phyloP scores from a whole-genome alignment of 2,888 invertebrate genomes.

The Leptopilina myrica region DNA sequence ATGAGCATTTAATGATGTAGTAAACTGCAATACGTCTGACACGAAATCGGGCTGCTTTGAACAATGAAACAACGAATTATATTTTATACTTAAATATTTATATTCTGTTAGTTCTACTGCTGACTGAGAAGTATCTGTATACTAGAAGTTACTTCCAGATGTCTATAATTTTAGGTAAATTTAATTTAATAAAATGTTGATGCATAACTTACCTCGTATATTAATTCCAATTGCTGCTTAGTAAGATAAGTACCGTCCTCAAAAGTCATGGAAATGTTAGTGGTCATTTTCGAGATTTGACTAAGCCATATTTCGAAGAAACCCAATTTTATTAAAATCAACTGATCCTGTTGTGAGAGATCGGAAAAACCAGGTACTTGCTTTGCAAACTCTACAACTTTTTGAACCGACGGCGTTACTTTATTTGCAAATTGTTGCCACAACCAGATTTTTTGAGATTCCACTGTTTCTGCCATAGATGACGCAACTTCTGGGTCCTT shows the following conservation, averaged over 20 bases:
- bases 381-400: constrained; percentile 97
- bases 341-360: constrained; percentile 96
- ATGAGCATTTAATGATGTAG: constrained; percentile 85
- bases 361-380: constrained; percentile 94
- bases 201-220: constrained; percentile 85
- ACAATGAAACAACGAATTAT: constrained; percentile 35
- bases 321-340: constrained; percentile 96
- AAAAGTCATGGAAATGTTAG: constrained; percentile 88
- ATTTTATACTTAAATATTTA: neutral
- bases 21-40: constrained; percentile 88
- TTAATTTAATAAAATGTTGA: too few species aligned
- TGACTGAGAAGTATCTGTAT: too few species aligned
- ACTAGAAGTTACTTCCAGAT: too few species aligned
- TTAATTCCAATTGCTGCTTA: constrained; percentile 88
- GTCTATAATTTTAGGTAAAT: too few species aligned
- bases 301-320: constrained; percentile 98
- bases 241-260: constrained; percentile 93
- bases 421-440: constrained; percentile 93
- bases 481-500: constrained; percentile 79
- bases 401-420: constrained; percentile 93
- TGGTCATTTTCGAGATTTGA: constrained; percentile 89
- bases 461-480: constrained; percentile 82
- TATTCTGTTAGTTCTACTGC: too few species aligned
- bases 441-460: constrained; percentile 87
- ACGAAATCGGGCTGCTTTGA: constrained; percentile 87